These are phyloP conservation scores for Beaufortia kweichowensis DNA, from an alignment of 2,113 vertebrate species.

Conservation along the genomic window DNA sequence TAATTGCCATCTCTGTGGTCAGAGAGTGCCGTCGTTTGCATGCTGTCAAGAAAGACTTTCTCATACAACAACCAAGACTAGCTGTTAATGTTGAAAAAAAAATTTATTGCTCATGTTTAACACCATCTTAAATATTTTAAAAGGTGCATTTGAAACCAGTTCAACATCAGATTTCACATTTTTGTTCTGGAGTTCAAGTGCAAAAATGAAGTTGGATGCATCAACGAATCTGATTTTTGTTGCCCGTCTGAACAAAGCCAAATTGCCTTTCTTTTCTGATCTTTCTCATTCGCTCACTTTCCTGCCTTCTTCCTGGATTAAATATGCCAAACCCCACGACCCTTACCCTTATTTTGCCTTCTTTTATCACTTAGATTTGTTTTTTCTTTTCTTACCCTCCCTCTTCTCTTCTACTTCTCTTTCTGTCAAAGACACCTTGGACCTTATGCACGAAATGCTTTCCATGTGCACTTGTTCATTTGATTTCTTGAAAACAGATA, in stretches of 20 bases:
- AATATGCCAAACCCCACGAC: constrained; percentile 18
- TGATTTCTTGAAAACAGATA: constrained; percentile 56
- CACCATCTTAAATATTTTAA: too few relatives aligned
- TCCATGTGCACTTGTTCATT: constrained; percentile 65
- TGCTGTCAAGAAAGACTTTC: not conserved
- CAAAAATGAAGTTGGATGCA: too few relatives aligned
- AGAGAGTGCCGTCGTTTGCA: too few relatives aligned
- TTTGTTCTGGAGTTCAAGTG: too few relatives aligned
- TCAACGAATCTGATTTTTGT: not conserved
- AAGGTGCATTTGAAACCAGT: too few relatives aligned
- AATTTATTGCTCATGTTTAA: too few relatives aligned
- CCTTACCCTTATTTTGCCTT: constrained; percentile 1
- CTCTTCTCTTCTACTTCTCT: not conserved
- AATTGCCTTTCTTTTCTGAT: constrained; percentile 15
- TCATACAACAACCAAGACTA: too few relatives aligned
- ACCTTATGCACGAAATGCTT: constrained; percentile 75
- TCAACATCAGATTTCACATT: too few relatives aligned
- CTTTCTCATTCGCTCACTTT: not conserved
- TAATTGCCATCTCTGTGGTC: too few relatives aligned
- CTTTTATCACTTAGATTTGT: not conserved
- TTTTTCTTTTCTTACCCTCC: not conserved
- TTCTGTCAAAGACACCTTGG: constrained; percentile 58
- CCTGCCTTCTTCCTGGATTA: constrained; percentile 19
- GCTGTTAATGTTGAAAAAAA: too few relatives aligned
- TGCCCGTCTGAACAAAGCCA: constrained; percentile 31